Evolutionary conservation across 2,113 vertebrate species (phyloP).

Genomic region (Salvator merianae): DNA sequence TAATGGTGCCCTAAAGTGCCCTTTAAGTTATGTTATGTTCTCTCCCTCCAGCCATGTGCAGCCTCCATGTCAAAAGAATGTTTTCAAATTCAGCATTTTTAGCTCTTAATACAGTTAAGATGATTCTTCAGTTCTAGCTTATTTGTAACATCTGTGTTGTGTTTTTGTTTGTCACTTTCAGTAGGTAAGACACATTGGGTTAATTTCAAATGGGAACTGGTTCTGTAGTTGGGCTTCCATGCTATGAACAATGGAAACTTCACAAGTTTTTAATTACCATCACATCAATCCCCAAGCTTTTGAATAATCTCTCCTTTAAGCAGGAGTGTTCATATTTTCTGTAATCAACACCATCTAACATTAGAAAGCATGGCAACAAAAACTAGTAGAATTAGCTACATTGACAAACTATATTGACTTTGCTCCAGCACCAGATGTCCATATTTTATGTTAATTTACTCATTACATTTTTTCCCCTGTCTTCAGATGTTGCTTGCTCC

Average conservation of each 20-base stretch:
- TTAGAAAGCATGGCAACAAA: neutral
- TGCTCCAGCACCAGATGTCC: neutral
- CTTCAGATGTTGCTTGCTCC: neutral
- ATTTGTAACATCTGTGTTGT: constrained; percentile 1
- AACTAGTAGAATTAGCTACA: neutral
- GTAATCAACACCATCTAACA: neutral
- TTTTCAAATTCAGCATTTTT: neutral
- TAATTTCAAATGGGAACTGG: constrained; percentile 15
- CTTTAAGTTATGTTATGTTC: neutral
- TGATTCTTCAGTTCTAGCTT: neutral
- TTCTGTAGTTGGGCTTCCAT: neutral
- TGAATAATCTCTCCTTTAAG: neutral
- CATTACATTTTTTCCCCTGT: neutral
- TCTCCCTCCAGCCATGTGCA: neutral
- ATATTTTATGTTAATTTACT: neutral
- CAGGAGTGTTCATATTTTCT: neutral
- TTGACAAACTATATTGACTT: neutral
- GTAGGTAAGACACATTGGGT: constrained; percentile 31
- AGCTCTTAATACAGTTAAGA: neutral
- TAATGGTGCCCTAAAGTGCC: neutral
- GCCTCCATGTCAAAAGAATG: neutral
- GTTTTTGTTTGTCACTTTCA: constrained; percentile 9
- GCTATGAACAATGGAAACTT: neutral
- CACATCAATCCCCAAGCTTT: neutral
- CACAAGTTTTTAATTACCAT: neutral